These are phyloP conservation scores for Cryptocheilus praepositus DNA, from an alignment of 2,888 invertebrate genomes.

Conservation along the genomic window DNA sequence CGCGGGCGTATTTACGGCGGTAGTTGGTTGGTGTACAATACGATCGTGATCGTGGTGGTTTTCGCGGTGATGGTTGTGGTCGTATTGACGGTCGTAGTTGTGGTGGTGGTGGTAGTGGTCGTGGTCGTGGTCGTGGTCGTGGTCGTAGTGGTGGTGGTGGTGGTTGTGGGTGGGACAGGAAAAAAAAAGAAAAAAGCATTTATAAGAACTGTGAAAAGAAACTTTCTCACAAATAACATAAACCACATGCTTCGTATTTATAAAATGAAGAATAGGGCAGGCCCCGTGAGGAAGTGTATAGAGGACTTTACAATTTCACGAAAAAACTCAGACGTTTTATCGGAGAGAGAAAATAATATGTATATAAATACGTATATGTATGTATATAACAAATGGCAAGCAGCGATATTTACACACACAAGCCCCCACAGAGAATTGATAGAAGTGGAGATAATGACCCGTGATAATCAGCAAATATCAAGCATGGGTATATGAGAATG, in stretches of 20 bases:
- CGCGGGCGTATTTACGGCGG: conserved; percentile 17
- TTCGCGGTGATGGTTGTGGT: not conserved
- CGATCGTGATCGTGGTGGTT: too few relatives aligned
- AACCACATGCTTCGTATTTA: conserved; percentile 78
- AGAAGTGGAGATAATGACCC: conserved; percentile 61
- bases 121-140: conserved; percentile 27
- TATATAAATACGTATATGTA: conserved; percentile 9
- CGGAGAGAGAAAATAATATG: conserved; percentile 33
- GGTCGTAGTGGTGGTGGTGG: conserved; percentile 61
- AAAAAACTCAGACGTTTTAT: conserved; percentile 37
- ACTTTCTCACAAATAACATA: conserved; percentile 81
- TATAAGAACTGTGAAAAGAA: conserved; percentile 93
- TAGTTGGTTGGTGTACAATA: too few relatives aligned
- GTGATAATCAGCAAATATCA: conserved; percentile 71
- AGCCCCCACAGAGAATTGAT: conserved; percentile 75
- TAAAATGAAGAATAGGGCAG: conserved; percentile 49
- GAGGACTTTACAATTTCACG: conserved; percentile 46
- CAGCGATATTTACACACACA: conserved; percentile 79
- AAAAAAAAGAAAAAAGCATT: conserved; percentile 83
- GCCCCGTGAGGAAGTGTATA: conserved; percentile 56
- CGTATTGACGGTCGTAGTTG: conserved; percentile 2
- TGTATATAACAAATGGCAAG: conserved; percentile 69
- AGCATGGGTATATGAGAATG: conserved; percentile 82
- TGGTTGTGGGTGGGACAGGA: conserved; percentile 69
- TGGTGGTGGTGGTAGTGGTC: conserved; percentile 17